Evolutionary conservation across 2,797 vertebrate genomes (phyloP).

Genomic region (Thaleichthys pacificus): DNA sequence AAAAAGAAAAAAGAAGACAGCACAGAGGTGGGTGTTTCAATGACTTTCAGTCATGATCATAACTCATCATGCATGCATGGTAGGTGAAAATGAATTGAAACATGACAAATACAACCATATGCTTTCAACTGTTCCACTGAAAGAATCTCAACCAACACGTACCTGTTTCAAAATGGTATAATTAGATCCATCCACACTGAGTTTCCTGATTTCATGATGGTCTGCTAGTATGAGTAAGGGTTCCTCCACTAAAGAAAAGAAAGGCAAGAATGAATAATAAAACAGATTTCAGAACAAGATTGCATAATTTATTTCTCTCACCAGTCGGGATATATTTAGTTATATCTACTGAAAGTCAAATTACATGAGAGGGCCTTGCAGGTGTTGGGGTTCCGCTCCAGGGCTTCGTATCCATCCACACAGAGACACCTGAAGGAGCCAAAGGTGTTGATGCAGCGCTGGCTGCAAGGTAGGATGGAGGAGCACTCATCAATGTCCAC

Average conservation of each 20-base stretch:
- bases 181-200: conserved; percentile 96
- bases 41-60: background rate
- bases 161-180: conserved; percentile 99
- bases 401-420: conserved; percentile 88
- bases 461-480: conserved; percentile 92
- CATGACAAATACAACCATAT: too few species aligned
- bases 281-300: background rate
- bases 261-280: background rate
- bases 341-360: background rate
- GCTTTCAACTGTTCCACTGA: background rate
- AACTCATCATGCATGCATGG: too few species aligned
- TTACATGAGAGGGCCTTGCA: conserved; percentile 95
- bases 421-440: conserved; percentile 95
- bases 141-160: conserved; percentile 7
- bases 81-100: too few species aligned
- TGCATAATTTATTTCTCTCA: background rate
- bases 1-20: background rate
- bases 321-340: background rate
- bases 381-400: conserved; percentile 83
- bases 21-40: background rate
- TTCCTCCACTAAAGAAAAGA: conserved; percentile 85
- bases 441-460: conserved; percentile 95
- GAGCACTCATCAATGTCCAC: conserved; percentile 93
- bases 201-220: conserved; percentile 97
- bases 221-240: conserved; percentile 97